These are phyloP conservation scores for Harpalus rubripes DNA, from an alignment of 2,888 invertebrate species.

Conservation along the genomic window DNA sequence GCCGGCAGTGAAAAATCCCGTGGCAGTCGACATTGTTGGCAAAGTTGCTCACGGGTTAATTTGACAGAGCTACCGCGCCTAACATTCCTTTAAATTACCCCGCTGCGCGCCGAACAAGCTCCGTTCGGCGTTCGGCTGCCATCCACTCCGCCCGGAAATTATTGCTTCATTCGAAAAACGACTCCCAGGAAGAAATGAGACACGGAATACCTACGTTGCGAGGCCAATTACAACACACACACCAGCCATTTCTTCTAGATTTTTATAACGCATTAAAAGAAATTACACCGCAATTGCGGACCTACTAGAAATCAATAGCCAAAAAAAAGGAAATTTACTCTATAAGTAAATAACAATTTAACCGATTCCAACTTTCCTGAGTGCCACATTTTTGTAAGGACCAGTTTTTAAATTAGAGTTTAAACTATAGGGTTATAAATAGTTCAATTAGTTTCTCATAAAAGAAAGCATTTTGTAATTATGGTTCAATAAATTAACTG, in stretches of 20 bases:
- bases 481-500: too few species aligned
- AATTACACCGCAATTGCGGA: too few species aligned
- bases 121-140: slow-evolving; percentile 42
- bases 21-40: slow-evolving; percentile 39
- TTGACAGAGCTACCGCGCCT: slow-evolving; percentile 53
- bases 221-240: slow-evolving; percentile 39
- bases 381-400: too few species aligned
- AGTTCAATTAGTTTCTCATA: too few species aligned
- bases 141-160: slow-evolving; percentile 40
- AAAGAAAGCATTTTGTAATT: too few species aligned
- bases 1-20: slow-evolving; percentile 31
- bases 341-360: too few species aligned
- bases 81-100: slow-evolving; percentile 59
- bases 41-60: slow-evolving; percentile 52
- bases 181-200: slow-evolving; percentile 47
- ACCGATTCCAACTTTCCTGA: too few species aligned
- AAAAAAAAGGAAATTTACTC: too few species aligned
- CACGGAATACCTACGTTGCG: slow-evolving; percentile 35
- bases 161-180: slow-evolving; percentile 52
- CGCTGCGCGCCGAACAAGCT: slow-evolving; percentile 28
- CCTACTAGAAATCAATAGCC: too few species aligned
- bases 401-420: too few species aligned
- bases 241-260: neutral
- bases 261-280: neutral
- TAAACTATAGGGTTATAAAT: too few species aligned